These are phyloP conservation scores for Dusona sp. DNA, from an alignment of 2,888 invertebrate genomes.

Conservation along the genomic window DNA sequence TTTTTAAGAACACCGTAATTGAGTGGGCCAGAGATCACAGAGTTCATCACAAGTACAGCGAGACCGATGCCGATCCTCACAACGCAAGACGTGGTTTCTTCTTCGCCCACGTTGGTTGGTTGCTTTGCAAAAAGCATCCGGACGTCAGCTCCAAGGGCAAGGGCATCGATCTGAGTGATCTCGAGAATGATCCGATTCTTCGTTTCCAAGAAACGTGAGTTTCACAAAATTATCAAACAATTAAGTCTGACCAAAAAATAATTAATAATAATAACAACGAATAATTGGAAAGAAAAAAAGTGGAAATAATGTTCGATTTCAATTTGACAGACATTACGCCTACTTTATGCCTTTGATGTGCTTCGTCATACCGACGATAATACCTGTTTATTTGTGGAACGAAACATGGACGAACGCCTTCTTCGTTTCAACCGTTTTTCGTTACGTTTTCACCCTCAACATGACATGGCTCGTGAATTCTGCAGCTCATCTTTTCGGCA, in stretches of 20 bases:
- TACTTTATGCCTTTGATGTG: constrained; percentile 89
- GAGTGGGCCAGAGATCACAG: constrained; percentile 92
- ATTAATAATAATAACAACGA: background rate
- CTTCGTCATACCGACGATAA: constrained; percentile 90
- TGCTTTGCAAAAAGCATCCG: constrained; percentile 95
- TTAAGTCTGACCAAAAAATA: background rate
- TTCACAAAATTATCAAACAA: background rate
- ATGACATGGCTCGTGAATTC: constrained; percentile 96
- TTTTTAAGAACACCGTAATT: constrained; percentile 89
- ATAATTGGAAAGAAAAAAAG: background rate
- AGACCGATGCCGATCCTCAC: constrained; percentile 97
- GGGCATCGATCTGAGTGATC: constrained; percentile 93
- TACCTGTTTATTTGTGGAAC: constrained; percentile 90
- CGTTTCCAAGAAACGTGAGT: constrained; percentile 95
- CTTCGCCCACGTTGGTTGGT: constrained; percentile 98
- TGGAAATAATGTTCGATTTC: constrained; percentile 2
- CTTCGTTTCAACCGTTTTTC: constrained; percentile 88
- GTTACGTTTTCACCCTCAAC: constrained; percentile 91
- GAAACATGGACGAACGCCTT: constrained; percentile 89
- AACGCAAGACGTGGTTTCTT: constrained; percentile 97
- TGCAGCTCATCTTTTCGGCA: constrained; percentile 93
- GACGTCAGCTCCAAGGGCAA: constrained; percentile 95
- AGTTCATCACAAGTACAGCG: constrained; percentile 96
- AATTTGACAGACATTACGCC: constrained; percentile 87
- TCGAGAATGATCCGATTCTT: constrained; percentile 93